A percentile compares a stretch with the other conserved stretches of the same genome.
phyloP scores from a whole-genome alignment of 1,140 invertebrate species.

The Zaprionus lachaisei region DNA sequence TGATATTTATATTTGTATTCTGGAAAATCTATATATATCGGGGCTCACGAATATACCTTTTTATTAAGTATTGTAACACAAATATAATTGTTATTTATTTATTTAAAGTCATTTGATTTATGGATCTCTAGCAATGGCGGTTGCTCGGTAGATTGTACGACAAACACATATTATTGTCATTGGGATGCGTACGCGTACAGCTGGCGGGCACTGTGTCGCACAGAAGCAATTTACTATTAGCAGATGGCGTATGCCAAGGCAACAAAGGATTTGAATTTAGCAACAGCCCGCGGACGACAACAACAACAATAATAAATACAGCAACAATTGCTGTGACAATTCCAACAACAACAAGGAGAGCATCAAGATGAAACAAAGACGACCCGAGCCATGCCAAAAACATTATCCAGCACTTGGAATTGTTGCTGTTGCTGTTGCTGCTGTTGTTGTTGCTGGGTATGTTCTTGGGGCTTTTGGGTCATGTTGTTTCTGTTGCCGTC shows the following conservation, averaged over 20 bases:
- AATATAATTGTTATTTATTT: neutral
- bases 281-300: conserved; percentile 10
- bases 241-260: conserved; percentile 28
- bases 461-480: conserved; percentile 19
- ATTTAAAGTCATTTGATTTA: conserved; percentile 27
- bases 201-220: conserved; percentile 39
- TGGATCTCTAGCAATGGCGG: neutral
- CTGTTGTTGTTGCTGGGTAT: conserved; percentile 10
- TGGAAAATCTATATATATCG: no score
- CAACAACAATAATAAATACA: conserved; percentile 9
- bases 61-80: neutral
- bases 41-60: no score
- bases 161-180: conserved; percentile 22
- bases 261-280: conserved; percentile 49
- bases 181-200: conserved; percentile 24
- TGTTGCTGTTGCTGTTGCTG: conserved; percentile 11
- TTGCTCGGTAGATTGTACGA: neutral
- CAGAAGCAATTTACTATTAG: conserved; percentile 44
- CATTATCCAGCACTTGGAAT: conserved; percentile 40
- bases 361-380: conserved; percentile 6
- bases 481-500: conserved; percentile 1
- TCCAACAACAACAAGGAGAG: neutral
- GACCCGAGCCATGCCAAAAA: conserved; percentile 32
- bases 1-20: no score
- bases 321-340: conserved; percentile 14